Conservation (phyloP, 2,888 invertebrate genomes). For the Cordylochernes scorpioides region DNA sequence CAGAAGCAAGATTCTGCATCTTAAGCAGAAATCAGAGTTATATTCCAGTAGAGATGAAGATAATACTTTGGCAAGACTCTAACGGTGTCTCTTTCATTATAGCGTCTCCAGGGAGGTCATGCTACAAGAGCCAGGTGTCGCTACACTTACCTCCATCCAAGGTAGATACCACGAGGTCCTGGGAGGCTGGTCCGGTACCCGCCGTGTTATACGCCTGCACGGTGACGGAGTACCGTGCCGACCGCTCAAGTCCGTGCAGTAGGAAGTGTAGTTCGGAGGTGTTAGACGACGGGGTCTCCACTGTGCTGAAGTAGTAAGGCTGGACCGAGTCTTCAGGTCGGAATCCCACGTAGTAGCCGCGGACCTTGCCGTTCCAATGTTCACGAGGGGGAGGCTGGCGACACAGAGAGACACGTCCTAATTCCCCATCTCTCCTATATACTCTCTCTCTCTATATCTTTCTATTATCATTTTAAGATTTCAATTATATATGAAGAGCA, state of each 20-base stretch:
- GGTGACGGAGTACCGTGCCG: constrained; percentile 12
- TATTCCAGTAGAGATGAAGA: too few relatives aligned
- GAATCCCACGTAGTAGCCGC: constrained; percentile 15
- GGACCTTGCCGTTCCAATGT: constrained; percentile 14
- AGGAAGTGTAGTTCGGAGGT: constrained; percentile 12
- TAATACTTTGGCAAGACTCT: too few relatives aligned
- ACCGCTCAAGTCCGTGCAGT: constrained; percentile 11
- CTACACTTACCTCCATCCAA: constrained; percentile 12
- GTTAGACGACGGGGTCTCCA: constrained; percentile 10
- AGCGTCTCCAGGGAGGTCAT: too few relatives aligned
- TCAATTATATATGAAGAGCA: too few relatives aligned
- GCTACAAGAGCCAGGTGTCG: too few relatives aligned
- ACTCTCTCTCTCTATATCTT: too few relatives aligned
- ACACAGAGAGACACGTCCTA: not conserved
- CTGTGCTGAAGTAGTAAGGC: constrained; percentile 12
- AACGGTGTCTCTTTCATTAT: too few relatives aligned
- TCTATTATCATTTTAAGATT: too few relatives aligned
- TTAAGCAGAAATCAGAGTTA: too few relatives aligned
- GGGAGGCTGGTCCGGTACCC: constrained; percentile 15
- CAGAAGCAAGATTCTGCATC: too few relatives aligned
- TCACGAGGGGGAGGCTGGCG: constrained; percentile 14
- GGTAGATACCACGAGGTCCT: constrained; percentile 13
- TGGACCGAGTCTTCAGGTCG: constrained; percentile 8
- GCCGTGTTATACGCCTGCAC: constrained; percentile 15
- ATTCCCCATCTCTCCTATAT: too few relatives aligned